These are phyloP conservation scores for Tachysurus fulvidraco DNA, from an alignment of 2,113 vertebrate genomes.

Conservation along the genomic window DNA sequence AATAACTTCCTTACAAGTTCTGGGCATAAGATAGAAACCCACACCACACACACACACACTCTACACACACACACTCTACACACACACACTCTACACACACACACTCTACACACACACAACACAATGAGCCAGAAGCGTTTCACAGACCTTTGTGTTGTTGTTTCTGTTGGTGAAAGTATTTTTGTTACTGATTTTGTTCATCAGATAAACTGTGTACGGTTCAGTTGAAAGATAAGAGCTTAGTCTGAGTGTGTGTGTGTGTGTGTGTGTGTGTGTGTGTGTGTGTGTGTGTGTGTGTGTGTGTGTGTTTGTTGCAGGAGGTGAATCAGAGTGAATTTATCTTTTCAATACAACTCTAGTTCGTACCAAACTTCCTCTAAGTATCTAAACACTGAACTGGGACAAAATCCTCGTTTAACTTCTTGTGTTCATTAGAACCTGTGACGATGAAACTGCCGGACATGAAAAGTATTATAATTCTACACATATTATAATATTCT, in stretches of 20 bases:
- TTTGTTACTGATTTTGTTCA: not conserved
- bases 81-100: too few species aligned
- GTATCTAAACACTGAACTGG: not conserved
- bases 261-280: not conserved
- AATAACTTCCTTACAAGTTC: not conserved
- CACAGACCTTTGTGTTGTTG: not conserved
- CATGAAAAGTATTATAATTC: too few species aligned
- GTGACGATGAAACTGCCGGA: not conserved
- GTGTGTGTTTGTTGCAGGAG: not conserved
- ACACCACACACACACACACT: not conserved
- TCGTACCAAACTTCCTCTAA: not conserved
- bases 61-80: too few species aligned
- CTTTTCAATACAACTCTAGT: not conserved
- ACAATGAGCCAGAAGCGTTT: too few species aligned
- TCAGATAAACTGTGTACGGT: not conserved
- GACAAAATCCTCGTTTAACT: too few species aligned
- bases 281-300: not conserved
- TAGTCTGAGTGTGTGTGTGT: not conserved
- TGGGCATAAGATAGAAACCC: not conserved
- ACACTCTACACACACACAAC: too few species aligned
- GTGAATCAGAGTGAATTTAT: not conserved
- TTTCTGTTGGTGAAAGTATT: not conserved
- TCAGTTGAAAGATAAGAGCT: not conserved
- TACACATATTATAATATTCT: not conserved
- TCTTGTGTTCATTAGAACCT: too few species aligned